Conservation (phyloP, 2,888 invertebrate genomes). For the Ectemnius cavifrons region DNA sequence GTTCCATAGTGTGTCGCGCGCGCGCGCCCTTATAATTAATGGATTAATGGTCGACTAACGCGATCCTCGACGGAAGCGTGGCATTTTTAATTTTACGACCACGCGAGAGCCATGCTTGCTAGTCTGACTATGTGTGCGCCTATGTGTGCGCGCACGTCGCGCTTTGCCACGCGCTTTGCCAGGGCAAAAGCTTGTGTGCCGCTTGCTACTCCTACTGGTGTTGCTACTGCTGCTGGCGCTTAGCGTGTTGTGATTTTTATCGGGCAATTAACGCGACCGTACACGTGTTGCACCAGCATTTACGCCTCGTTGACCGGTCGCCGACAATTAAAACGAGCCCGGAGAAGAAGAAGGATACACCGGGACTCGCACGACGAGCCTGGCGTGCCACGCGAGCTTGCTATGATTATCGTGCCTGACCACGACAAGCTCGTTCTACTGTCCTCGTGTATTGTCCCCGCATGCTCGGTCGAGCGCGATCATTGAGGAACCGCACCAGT, state of each 20-base stretch:
- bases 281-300: slow-evolving; percentile 74
- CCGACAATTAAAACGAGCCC: slow-evolving; percentile 59
- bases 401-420: not conserved
- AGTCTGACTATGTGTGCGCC: slow-evolving; percentile 4
- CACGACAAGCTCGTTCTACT: slow-evolving; percentile 10
- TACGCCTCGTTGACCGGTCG: slow-evolving; percentile 72
- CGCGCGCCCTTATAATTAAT: slow-evolving; percentile 61
- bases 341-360: slow-evolving; percentile 54
- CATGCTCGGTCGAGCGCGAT: not conserved
- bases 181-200: slow-evolving; percentile 24
- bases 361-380: slow-evolving; percentile 13
- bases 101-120: slow-evolving; percentile 51
- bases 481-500: not conserved
- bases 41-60: slow-evolving; percentile 70
- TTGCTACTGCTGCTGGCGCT: slow-evolving; percentile 26
- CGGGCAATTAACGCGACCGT: slow-evolving; percentile 77
- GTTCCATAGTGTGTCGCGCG: slow-evolving; percentile 54
- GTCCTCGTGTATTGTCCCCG: slow-evolving; percentile 29
- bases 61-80: slow-evolving; percentile 63
- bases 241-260: slow-evolving; percentile 78
- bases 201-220: slow-evolving; percentile 20
- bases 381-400: slow-evolving; percentile 9
- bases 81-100: slow-evolving; percentile 70
- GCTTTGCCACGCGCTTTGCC: slow-evolving; percentile 7
- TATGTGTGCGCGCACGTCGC: slow-evolving; percentile 13